These are phyloP conservation scores for Rhadina sibilatrix DNA, from an alignment of 2,113 vertebrate genomes.

Conservation along the genomic window DNA sequence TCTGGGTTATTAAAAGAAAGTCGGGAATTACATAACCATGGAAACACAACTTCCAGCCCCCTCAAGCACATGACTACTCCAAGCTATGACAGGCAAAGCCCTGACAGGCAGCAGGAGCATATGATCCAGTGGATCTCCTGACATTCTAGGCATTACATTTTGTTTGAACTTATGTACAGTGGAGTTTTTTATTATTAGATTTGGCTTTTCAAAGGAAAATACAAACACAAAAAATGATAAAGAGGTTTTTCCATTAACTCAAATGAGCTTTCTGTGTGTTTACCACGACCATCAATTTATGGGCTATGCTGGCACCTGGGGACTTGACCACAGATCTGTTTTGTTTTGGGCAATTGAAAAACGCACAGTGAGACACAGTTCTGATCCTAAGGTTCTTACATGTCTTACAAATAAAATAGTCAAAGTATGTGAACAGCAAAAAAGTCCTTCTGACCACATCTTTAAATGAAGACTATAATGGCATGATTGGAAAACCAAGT, in stretches of 20 bases:
- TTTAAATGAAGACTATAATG: neutral
- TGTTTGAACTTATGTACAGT: neutral
- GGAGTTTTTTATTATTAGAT: neutral
- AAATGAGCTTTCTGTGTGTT: neutral
- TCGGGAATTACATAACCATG: constrained; percentile 39
- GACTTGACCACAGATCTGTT: neutral
- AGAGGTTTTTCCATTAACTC: neutral
- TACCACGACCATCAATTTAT: neutral
- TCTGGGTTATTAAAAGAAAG: constrained; percentile 57
- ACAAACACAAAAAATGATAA: neutral
- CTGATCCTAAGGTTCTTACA: neutral
- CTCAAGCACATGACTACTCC: constrained; percentile 31
- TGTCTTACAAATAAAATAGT: neutral
- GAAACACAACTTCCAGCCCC: constrained; percentile 47
- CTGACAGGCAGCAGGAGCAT: neutral
- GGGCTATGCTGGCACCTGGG: neutral
- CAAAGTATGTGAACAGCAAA: neutral
- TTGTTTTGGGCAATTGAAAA: neutral
- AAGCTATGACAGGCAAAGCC: neutral
- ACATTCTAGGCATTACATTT: neutral
- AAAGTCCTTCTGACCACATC: neutral
- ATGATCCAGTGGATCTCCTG: neutral
- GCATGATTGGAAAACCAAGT: neutral
- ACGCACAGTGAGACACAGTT: neutral
- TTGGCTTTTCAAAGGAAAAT: neutral